These are phyloP conservation scores for Hippocampus kuda DNA, from an alignment of 2,797 vertebrate genomes.

Conservation along the genomic window DNA sequence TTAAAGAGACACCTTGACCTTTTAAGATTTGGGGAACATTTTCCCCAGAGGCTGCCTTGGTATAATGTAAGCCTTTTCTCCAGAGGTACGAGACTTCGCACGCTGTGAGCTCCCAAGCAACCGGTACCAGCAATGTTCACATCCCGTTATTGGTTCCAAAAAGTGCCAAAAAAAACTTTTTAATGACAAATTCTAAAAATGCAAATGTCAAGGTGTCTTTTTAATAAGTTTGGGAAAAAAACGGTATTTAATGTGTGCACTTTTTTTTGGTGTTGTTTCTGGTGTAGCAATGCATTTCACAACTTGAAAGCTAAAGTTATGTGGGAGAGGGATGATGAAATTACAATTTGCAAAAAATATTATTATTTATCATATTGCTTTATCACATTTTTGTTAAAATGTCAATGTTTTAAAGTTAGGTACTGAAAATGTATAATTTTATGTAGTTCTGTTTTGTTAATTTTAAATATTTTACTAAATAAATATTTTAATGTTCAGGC, in stretches of 20 bases:
- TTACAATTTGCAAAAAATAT: conserved; percentile 47
- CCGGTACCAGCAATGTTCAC: conserved; percentile 1
- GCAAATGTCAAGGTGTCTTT: conserved; percentile 56
- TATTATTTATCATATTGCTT: conserved; percentile 67
- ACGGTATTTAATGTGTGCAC: conserved; percentile 69
- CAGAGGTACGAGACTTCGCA: not conserved
- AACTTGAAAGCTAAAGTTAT: conserved; percentile 68
- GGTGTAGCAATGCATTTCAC: conserved; percentile 67
- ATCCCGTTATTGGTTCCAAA: conserved; percentile 50
- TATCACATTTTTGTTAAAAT: conserved; percentile 55
- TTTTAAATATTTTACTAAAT: conserved; percentile 81
- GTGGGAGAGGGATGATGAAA: not conserved
- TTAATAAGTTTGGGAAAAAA: conserved; percentile 45
- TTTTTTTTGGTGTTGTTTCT: conserved; percentile 66
- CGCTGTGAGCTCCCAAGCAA: not conserved
- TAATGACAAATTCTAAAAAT: conserved; percentile 28
- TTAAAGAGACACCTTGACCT: conserved; percentile 50
- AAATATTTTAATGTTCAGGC: conserved; percentile 75
- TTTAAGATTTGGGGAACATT: not conserved
- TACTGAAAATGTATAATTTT: conserved; percentile 68
- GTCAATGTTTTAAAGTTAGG: conserved; percentile 61
- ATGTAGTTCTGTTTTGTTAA: conserved; percentile 70
- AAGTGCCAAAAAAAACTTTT: conserved; percentile 17
- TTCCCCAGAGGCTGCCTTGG: conserved; percentile 2
- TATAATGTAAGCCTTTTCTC: not conserved